These are phyloP conservation scores for Adelognathus sp. DNA, from an alignment of 2,888 invertebrate genomes.

Conservation along the genomic window DNA sequence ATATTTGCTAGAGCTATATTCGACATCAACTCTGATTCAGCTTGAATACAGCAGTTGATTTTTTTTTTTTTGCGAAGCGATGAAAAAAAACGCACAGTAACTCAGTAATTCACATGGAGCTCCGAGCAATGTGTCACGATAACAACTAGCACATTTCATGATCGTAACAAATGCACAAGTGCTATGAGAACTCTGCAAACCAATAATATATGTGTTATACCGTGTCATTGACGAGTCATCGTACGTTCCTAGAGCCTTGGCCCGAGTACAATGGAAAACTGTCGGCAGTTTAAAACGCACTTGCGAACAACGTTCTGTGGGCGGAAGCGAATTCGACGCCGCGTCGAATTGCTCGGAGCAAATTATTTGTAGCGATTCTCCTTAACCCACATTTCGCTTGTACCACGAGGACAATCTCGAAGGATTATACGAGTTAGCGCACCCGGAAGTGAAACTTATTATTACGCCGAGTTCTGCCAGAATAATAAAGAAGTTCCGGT, in stretches of 20 bases:
- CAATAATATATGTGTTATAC: slow-evolving; percentile 2
- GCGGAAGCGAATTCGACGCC: neutral
- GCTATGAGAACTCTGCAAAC: neutral
- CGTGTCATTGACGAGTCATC: neutral
- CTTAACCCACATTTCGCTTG: slow-evolving; percentile 18
- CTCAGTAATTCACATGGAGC: slow-evolving; percentile 19
- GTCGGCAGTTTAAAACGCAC: neutral
- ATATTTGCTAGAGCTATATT: too few relatives aligned
- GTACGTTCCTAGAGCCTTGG: neutral
- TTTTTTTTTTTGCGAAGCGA: slow-evolving; percentile 8
- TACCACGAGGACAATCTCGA: neutral
- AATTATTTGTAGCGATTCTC: neutral
- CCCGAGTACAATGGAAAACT: neutral
- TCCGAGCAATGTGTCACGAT: slow-evolving; percentile 50
- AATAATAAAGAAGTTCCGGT: slow-evolving; percentile 43
- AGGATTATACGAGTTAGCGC: slow-evolving; percentile 37
- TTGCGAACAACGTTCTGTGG: neutral
- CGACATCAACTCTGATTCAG: too few relatives aligned
- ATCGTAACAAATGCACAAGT: slow-evolving; percentile 38
- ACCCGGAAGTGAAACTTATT: slow-evolving; percentile 41
- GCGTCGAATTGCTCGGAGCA: neutral
- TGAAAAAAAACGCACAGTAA: neutral
- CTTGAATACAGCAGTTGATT: too few relatives aligned
- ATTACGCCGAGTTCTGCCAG: slow-evolving; percentile 19
- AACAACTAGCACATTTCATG: slow-evolving; percentile 45